A percentile compares a stretch with the other conserved stretches of the same genome.
phyloP scores from a whole-genome alignment of 2,888 invertebrate genomes.

The Bellardia bayeri region DNA sequence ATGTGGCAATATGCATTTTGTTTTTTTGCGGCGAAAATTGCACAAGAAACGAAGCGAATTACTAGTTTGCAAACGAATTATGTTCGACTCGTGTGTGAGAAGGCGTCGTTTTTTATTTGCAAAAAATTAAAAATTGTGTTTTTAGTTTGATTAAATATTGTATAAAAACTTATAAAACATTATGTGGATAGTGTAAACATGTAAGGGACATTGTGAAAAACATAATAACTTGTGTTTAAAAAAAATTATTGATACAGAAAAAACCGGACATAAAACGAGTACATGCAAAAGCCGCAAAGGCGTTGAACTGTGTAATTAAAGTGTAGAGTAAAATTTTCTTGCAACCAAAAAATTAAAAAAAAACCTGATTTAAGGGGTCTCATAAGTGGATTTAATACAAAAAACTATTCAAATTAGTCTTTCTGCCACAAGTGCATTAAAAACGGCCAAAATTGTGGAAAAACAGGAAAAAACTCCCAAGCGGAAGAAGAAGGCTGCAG shows the following conservation, averaged over 20 bases:
- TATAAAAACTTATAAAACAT: background rate
- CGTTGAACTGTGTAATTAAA: constrained; percentile 48
- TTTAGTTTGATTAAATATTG: constrained; percentile 13
- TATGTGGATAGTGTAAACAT: background rate
- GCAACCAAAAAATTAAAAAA: background rate
- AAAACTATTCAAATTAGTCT: background rate
- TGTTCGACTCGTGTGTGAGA: constrained; percentile 61
- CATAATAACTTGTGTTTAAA: background rate
- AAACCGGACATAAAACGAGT: constrained; percentile 69
- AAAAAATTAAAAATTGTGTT: constrained; percentile 33
- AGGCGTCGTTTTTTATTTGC: constrained; percentile 70
- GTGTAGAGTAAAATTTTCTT: constrained; percentile 18
- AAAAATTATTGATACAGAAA: constrained; percentile 71
- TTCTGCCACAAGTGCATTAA: constrained; percentile 56
- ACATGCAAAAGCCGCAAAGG: constrained; percentile 63
- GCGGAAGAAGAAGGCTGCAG: constrained; percentile 84
- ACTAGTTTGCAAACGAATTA: constrained; percentile 66
- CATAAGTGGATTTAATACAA: background rate
- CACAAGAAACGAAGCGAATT: constrained; percentile 64
- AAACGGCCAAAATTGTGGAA: constrained; percentile 84
- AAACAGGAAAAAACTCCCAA: constrained; percentile 84
- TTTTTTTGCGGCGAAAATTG: constrained; percentile 34
- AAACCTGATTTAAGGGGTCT: background rate
- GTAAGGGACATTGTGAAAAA: background rate
- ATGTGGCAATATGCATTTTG: constrained; percentile 36